A percentile compares a stretch with the other conserved stretches of the same genome.
Conservation (phyloP, 2,888 invertebrate species). For the Torymus aiolomorphi region DNA sequence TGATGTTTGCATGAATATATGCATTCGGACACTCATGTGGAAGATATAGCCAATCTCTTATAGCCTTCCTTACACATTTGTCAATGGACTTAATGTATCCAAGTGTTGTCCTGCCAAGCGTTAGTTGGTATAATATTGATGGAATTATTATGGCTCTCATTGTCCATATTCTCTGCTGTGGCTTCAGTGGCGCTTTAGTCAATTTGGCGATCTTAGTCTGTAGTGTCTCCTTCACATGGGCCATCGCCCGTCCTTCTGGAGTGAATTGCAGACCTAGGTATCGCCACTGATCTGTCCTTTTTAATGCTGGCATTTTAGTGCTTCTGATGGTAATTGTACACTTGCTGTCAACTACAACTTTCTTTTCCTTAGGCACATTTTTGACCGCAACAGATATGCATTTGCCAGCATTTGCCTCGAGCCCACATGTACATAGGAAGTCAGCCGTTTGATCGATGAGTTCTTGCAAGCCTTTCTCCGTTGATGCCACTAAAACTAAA, state of each 20-base stretch:
- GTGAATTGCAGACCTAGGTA: conserved; percentile 42
- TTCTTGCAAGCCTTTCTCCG: conserved; percentile 49
- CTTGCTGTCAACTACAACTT: conserved; percentile 34
- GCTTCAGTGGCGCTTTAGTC: conserved; percentile 54
- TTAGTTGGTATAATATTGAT: conserved; percentile 33
- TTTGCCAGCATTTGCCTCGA: conserved; percentile 64
- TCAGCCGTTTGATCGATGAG: conserved; percentile 58
- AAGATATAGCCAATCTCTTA: conserved; percentile 38
- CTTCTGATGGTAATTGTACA: conserved; percentile 23
- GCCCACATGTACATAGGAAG: conserved; percentile 59
- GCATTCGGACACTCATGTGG: conserved; percentile 45
- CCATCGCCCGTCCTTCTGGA: conserved; percentile 11
- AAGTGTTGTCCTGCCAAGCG: conserved; percentile 4
- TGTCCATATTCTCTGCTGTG: conserved; percentile 57
- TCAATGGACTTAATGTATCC: conserved; percentile 39
- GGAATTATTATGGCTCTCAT: conserved; percentile 51
- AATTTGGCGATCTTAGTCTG: not conserved
- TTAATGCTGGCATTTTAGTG: not conserved
- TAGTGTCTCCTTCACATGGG: not conserved
- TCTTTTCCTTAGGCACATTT: no score
- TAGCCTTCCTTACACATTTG: not conserved
- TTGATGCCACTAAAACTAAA: conserved; percentile 48
- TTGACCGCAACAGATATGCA: no score
- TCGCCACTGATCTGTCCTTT: conserved; percentile 34
- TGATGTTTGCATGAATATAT: conserved; percentile 47